These are phyloP conservation scores for Neosilurus mollespiculum DNA, from an alignment of 2,797 vertebrate species.

Conservation along the genomic window DNA sequence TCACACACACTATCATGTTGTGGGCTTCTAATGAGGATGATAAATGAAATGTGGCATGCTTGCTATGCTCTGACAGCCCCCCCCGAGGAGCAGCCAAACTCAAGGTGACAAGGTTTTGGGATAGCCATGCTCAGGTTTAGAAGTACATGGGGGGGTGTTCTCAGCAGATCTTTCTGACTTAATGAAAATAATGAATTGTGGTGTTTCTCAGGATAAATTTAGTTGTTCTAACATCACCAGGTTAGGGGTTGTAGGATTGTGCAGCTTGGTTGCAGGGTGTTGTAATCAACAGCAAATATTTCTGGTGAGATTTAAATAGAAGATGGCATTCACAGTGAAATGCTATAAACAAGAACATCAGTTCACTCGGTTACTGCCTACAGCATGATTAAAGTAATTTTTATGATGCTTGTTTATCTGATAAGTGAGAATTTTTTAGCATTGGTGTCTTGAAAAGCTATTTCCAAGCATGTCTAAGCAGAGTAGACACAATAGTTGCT, in stretches of 20 bases:
- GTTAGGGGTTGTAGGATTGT: conserved; percentile 20
- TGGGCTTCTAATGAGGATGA: conserved; percentile 64
- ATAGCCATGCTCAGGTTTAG: conserved; percentile 17
- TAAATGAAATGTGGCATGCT: conserved; percentile 60
- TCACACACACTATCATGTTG: conserved; percentile 35
- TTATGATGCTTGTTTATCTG: not conserved
- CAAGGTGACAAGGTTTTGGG: not conserved
- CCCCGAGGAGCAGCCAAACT: conserved; percentile 14
- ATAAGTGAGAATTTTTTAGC: not conserved
- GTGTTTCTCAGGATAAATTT: conserved; percentile 11
- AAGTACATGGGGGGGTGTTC: not conserved
- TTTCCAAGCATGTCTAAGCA: not conserved
- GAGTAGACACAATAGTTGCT: not conserved
- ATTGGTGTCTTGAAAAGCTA: conserved; percentile 5
- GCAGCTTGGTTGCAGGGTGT: conserved; percentile 23
- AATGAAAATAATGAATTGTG: not conserved
- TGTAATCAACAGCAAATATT: conserved; percentile 46
- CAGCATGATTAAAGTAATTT: not conserved
- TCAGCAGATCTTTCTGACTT: not conserved
- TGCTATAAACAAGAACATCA: conserved; percentile 36
- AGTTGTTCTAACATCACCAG: conserved; percentile 28
- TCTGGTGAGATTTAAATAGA: conserved; percentile 50
- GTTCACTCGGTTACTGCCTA: conserved; percentile 15
- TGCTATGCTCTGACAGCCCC: conserved; percentile 47
- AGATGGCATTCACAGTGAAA: conserved; percentile 43